These are phyloP conservation scores for Penaeus monodon DNA, from an alignment of 2,888 invertebrate genomes.

Conservation along the genomic window DNA sequence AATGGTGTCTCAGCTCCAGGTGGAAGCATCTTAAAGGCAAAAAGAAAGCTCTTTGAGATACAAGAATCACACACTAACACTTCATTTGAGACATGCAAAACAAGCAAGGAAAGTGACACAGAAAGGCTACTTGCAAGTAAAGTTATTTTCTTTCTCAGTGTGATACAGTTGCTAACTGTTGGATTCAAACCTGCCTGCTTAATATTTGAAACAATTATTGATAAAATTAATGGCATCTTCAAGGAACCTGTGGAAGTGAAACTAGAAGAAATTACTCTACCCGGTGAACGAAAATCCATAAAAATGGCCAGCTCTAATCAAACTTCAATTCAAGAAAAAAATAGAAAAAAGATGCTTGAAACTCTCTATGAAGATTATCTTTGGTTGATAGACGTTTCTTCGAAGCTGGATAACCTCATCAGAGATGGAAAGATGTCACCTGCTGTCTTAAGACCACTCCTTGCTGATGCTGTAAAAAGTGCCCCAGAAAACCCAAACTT, in stretches of 20 bases:
- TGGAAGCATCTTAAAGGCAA: conserved; percentile 32
- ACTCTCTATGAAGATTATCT: conserved; percentile 49
- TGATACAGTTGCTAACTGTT: conserved; percentile 48
- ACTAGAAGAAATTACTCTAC: conserved; percentile 36
- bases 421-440: conserved; percentile 30
- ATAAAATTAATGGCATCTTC: conserved; percentile 20
- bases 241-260: neutral
- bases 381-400: conserved; percentile 31
- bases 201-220: conserved; percentile 38
- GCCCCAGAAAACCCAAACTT: conserved; percentile 50
- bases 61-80: conserved; percentile 1
- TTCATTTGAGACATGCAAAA: neutral
- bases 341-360: conserved; percentile 10
- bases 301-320: neutral
- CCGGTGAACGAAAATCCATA: neutral
- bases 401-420: conserved; percentile 18
- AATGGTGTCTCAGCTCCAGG: conserved; percentile 36
- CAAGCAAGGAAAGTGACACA: neutral
- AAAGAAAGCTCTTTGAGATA: conserved; percentile 46
- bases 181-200: conserved; percentile 50
- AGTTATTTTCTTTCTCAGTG: conserved; percentile 29
- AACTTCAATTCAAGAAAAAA: neutral
- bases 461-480: conserved; percentile 31
- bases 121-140: conserved; percentile 25
- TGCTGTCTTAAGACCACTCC: conserved; percentile 10